Evolutionary conservation across 2,888 invertebrate genomes (phyloP).

Genomic region (Lingula anatina): DNA sequence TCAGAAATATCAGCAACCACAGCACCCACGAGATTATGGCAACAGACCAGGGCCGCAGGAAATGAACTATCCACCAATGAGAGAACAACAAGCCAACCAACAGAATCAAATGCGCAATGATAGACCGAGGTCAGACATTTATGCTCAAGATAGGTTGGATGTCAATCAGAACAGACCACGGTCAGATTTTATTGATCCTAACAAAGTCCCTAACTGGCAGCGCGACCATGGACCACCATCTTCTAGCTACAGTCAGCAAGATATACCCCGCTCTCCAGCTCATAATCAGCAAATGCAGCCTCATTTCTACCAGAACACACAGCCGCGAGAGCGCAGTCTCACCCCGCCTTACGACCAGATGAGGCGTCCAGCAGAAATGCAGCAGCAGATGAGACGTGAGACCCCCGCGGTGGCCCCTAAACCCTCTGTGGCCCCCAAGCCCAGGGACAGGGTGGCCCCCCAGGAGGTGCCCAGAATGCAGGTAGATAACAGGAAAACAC

Average conservation of each 20-base stretch:
- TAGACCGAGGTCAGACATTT: slow-evolving; percentile 32
- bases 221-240: slow-evolving; percentile 15
- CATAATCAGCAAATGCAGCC: slow-evolving; percentile 28
- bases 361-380: slow-evolving; percentile 16
- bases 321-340: slow-evolving; percentile 25
- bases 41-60: too few relatives aligned
- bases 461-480: slow-evolving; percentile 22
- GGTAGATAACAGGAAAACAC: slow-evolving; percentile 25
- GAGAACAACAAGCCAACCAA: too few relatives aligned
- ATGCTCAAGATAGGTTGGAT: slow-evolving; percentile 22
- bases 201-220: slow-evolving; percentile 36
- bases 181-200: slow-evolving; percentile 32
- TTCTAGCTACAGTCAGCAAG: slow-evolving; percentile 19
- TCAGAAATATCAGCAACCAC: too few relatives aligned
- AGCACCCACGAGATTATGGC: too few relatives aligned
- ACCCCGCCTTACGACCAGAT: slow-evolving; percentile 37
- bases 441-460: slow-evolving; percentile 22
- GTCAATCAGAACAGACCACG: slow-evolving; percentile 22
- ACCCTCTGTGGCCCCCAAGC: slow-evolving; percentile 26
- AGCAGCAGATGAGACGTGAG: slow-evolving; percentile 16
- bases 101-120: too few relatives aligned
- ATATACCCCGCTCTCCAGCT: slow-evolving; percentile 42
- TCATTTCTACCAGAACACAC: slow-evolving; percentile 41
- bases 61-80: too few relatives aligned
- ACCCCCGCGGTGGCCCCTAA: slow-evolving; percentile 16